phyloP scores from a whole-genome alignment of 2,888 invertebrate species.

The Sphaerophoria taeniata region DNA sequence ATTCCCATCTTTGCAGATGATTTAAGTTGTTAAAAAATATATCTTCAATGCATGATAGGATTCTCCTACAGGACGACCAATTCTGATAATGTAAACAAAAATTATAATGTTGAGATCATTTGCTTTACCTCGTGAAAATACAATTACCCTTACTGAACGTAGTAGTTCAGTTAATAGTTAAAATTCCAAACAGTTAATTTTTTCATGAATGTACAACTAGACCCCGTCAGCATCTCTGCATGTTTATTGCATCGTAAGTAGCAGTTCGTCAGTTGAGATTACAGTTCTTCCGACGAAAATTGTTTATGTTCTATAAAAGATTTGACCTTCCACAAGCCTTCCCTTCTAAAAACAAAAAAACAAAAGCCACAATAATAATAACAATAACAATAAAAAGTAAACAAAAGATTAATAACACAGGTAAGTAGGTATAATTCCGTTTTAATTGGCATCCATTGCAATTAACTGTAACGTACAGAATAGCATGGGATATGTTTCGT shows the following conservation, averaged over 20 bases:
- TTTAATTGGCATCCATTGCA: constrained; percentile 35
- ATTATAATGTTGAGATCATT: too few species aligned
- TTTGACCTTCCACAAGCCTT: constrained; percentile 20
- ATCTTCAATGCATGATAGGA: too few species aligned
- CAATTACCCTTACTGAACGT: too few species aligned
- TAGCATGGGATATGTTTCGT: constrained; percentile 1
- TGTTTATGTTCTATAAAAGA: constrained; percentile 6
- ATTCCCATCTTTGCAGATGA: too few species aligned
- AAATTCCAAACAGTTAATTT: background rate
- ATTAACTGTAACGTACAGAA: constrained; percentile 25
- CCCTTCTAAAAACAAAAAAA: constrained; percentile 10
- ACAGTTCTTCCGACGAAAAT: constrained; percentile 7
- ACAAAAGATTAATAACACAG: constrained; percentile 8
- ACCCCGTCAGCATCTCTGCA: background rate
- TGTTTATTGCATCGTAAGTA: constrained; percentile 15
- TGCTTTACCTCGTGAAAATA: too few species aligned
- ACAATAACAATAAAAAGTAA: constrained; percentile 3
- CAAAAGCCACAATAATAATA: background rate
- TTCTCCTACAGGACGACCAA: too few species aligned
- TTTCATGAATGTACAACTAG: constrained; percentile 11
- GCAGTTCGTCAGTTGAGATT: constrained; percentile 2
- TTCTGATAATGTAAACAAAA: too few species aligned
- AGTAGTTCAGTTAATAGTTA: too few species aligned
- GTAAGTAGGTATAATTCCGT: constrained; percentile 25
- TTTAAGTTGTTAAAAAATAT: too few species aligned